Evolutionary conservation across 2,888 invertebrate species (phyloP), one percentile per base, ranked within the genome.

Genomic region (Chloroclystis v-ata): DNA sequence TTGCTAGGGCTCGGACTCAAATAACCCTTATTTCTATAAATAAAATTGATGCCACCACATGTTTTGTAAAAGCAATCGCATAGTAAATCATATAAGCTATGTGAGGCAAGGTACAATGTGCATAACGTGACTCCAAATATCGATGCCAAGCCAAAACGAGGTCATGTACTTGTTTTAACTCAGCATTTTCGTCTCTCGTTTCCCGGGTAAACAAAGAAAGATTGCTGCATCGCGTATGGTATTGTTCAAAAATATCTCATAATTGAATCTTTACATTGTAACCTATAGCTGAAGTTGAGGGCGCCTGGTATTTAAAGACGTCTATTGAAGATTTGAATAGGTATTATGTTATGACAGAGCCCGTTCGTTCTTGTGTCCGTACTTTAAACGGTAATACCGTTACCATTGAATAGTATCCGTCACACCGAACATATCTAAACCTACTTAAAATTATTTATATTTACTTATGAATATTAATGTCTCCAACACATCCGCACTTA

Each of bases 241-340:
- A 78, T 81, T 82, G 82, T 83, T 81, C 68, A 69, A 56, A 60
- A 69, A 69, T 82, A 82, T 84, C 83, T 72, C 61, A 62, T 75
- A 82, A 82, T 82, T 79, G 75, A 82, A 85, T 83, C 82, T 83
- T 70, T 68, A 74, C 66, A 71, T 63, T 60, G 69, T 71, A 75
- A 72, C 73, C 72, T 70, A 73, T 65, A 69, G 61, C 61, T 62
- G 59, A 57, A 62, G 60, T 61, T 53, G 56, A 54, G 63, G 61
- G 63, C 57, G 61, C 58, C 55, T 58, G 60, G 61, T 60, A 65
- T 60, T 61, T 52, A 35, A 48, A 55, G 51, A 51, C 46, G 50
- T 44, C 39, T 33, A 37, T 49, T 42, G 40, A 49, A 52, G 38
- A 56, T 49, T 43, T 50, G 43, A 43, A 50, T 46, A 43, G 42